Conservation (phyloP, 2,797 vertebrate genomes). For the Hippoglossus hippoglossus region DNA sequence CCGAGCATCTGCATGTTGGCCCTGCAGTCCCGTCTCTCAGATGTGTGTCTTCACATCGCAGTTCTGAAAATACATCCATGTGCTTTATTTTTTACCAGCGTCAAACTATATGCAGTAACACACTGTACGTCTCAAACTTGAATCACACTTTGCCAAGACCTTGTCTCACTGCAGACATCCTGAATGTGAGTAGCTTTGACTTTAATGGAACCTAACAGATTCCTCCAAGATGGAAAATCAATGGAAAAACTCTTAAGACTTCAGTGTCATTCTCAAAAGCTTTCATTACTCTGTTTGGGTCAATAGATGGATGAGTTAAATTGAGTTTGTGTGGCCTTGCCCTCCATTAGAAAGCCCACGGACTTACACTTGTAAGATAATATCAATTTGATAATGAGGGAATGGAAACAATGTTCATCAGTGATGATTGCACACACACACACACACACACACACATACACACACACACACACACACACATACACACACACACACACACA, state of each 20-base stretch:
- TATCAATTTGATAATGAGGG: slow-evolving; percentile 20
- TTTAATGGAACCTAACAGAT: slow-evolving; percentile 11
- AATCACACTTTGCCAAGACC: too few species aligned
- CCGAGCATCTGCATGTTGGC: too few species aligned
- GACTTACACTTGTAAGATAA: not conserved
- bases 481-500: not conserved
- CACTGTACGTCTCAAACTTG: too few species aligned
- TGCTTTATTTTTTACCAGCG: too few species aligned
- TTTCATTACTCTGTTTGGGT: slow-evolving; percentile 18
- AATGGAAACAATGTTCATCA: slow-evolving; percentile 26
- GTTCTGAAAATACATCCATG: too few species aligned
- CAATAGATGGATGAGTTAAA: not conserved
- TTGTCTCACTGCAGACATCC: not conserved
- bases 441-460: slow-evolving; percentile 2
- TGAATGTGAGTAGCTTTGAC: not conserved
- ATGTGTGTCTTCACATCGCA: too few species aligned
- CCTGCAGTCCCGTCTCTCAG: too few species aligned
- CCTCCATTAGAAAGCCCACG: not conserved
- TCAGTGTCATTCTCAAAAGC: slow-evolving; percentile 16
- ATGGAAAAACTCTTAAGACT: slow-evolving; percentile 21
- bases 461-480: too few species aligned
- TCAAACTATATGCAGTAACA: too few species aligned
- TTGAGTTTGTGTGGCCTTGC: not conserved
- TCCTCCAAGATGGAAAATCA: slow-evolving; percentile 23
- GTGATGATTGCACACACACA: slow-evolving; percentile 3